These are phyloP conservation scores for Hyphantria cunea DNA, from an alignment of 1,140 invertebrate species.

Conservation along the genomic window DNA sequence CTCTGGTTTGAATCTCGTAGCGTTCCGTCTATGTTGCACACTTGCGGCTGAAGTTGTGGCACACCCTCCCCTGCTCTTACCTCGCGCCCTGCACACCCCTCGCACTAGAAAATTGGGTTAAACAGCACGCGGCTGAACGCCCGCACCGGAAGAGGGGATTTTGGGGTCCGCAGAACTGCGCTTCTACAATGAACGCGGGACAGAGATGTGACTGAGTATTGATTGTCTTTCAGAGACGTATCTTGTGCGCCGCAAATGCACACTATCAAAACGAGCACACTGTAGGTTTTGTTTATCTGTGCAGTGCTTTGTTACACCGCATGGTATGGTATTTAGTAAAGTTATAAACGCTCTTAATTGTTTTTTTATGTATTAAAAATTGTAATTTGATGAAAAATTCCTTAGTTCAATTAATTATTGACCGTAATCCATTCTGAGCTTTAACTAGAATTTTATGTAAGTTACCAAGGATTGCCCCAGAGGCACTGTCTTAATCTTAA, in stretches of 20 bases:
- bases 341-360: too few relatives aligned
- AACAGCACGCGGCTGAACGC: constrained; percentile 74
- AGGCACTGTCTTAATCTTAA: too few relatives aligned
- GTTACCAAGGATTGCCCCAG: too few relatives aligned
- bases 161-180: constrained; percentile 73
- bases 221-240: constrained; percentile 67
- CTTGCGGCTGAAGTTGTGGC: constrained; percentile 74
- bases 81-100: constrained; percentile 64
- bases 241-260: constrained; percentile 29
- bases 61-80: constrained; percentile 48
- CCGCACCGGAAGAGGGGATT: constrained; percentile 75
- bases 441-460: too few relatives aligned
- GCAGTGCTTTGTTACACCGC: too few relatives aligned
- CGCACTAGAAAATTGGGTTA: constrained; percentile 79
- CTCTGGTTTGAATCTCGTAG: constrained; percentile 71
- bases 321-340: too few relatives aligned
- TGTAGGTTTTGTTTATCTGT: background rate
- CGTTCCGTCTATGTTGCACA: constrained; percentile 69
- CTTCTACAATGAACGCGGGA: constrained; percentile 75
- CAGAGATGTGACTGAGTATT: constrained; percentile 78
- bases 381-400: too few relatives aligned
- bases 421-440: too few relatives aligned
- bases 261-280: background rate
- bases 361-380: too few relatives aligned
- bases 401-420: too few relatives aligned